Evolutionary conservation across 2,797 vertebrate genomes (phyloP).

Genomic region (Poeciliopsis presidionis): DNA sequence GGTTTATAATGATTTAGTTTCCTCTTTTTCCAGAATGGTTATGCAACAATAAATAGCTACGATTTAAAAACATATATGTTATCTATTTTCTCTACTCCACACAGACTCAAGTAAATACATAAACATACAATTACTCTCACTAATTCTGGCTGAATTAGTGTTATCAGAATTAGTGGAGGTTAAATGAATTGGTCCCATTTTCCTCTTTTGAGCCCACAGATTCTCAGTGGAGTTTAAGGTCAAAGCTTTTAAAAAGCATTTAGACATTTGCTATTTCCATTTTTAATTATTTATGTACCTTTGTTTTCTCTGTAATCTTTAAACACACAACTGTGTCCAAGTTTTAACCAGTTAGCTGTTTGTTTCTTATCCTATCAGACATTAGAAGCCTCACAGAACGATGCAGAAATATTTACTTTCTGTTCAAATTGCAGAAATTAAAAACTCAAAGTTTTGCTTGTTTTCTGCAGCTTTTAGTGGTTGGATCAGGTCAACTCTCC

Average conservation of each 20-base stretch:
- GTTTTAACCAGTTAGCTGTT: background rate
- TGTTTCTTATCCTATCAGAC: background rate
- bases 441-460: too few species aligned
- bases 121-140: background rate
- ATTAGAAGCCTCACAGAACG: background rate
- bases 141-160: background rate
- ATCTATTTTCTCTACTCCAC: background rate
- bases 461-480: background rate
- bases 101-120: background rate
- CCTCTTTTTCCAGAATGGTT: background rate
- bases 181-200: background rate
- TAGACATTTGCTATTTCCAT: background rate
- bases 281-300: background rate
- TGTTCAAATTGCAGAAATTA: background rate
- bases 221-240: background rate
- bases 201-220: background rate
- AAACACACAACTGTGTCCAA: background rate
- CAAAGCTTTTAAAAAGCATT: background rate
- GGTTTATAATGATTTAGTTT: background rate
- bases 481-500: background rate
- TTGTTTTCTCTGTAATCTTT: background rate
- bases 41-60: background rate
- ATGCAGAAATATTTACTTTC: background rate
- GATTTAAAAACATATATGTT: background rate
- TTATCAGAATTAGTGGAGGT: background rate